A percentile compares a stretch with the other conserved stretches of the same genome.
Conservation (phyloP, 2,113 vertebrate genomes). For the Morone chrysops region DNA sequence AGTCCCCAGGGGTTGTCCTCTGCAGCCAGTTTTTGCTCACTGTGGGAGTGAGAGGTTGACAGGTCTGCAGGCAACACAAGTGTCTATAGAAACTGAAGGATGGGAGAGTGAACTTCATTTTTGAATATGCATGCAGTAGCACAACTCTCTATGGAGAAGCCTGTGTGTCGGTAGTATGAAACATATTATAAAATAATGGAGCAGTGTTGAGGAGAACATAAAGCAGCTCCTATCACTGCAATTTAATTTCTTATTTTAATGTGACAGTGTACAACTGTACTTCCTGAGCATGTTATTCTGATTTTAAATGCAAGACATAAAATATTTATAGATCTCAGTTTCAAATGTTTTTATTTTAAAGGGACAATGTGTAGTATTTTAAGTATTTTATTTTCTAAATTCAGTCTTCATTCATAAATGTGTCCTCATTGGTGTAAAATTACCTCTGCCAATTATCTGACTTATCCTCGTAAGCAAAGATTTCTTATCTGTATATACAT, state of each 20-base stretch:
- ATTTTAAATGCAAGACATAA: background rate
- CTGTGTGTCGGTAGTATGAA: background rate
- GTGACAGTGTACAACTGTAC: background rate
- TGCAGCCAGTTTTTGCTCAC: constrained; percentile 34
- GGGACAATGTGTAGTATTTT: too few relatives aligned
- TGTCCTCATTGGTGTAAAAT: too few relatives aligned
- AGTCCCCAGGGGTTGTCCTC: constrained; percentile 47
- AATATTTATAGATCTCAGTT: background rate
- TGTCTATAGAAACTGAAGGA: constrained; percentile 29
- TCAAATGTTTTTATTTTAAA: background rate
- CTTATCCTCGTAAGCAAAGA: too few relatives aligned
- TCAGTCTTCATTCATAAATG: too few relatives aligned
- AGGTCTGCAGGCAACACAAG: constrained; percentile 30
- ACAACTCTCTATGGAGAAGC: background rate
- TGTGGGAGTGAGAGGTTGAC: constrained; percentile 43
- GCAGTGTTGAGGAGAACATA: constrained; percentile 9
- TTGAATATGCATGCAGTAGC: constrained; percentile 9
- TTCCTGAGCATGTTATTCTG: background rate
- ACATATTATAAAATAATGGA: constrained; percentile 2
- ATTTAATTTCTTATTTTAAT: constrained; percentile 3
- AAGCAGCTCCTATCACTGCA: constrained; percentile 3
- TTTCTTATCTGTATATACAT: too few relatives aligned
- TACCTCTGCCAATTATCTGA: too few relatives aligned
- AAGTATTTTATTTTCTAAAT: too few relatives aligned
- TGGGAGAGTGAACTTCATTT: background rate